A percentile compares a stretch with the other conserved stretches of the same genome.
These are phyloP conservation scores for Crocuta crocuta DNA, from an alignment of 2,113 vertebrate genomes.

Conservation along the genomic window DNA sequence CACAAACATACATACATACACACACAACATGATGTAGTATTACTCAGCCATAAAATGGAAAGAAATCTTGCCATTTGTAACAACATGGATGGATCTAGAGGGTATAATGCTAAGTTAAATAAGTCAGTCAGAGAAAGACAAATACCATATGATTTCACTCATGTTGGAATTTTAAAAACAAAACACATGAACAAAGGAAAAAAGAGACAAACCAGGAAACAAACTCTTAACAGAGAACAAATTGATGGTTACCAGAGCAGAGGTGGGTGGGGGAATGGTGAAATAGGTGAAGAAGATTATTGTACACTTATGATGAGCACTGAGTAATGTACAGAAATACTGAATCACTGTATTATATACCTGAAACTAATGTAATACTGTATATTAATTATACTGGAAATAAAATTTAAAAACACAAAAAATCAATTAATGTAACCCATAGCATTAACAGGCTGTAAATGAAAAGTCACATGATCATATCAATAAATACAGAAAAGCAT, in stretches of 20 bases:
- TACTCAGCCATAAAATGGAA: neutral
- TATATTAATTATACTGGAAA: neutral
- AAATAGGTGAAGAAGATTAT: neutral
- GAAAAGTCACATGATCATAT: neutral
- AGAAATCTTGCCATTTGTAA: neutral
- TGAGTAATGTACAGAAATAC: neutral
- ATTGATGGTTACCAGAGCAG: neutral
- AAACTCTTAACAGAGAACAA: neutral
- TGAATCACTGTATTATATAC: neutral
- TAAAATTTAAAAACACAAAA: neutral
- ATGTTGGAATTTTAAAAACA: neutral
- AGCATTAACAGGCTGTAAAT: neutral
- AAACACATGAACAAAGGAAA: neutral
- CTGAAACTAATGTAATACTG: neutral
- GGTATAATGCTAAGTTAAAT: neutral
- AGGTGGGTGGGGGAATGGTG: neutral
- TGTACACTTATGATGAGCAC: neutral
- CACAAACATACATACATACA: no score
- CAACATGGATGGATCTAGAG: neutral
- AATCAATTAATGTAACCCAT: neutral
- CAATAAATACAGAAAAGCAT: neutral
- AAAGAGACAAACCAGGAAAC: neutral
- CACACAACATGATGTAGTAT: neutral
- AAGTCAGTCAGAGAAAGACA: neutral
- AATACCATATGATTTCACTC: neutral